Evolutionary conservation across 1,140 invertebrate species (phyloP), one percentile per base, ranked within the genome.

Genomic region (Belonocnema kinseyi): DNA sequence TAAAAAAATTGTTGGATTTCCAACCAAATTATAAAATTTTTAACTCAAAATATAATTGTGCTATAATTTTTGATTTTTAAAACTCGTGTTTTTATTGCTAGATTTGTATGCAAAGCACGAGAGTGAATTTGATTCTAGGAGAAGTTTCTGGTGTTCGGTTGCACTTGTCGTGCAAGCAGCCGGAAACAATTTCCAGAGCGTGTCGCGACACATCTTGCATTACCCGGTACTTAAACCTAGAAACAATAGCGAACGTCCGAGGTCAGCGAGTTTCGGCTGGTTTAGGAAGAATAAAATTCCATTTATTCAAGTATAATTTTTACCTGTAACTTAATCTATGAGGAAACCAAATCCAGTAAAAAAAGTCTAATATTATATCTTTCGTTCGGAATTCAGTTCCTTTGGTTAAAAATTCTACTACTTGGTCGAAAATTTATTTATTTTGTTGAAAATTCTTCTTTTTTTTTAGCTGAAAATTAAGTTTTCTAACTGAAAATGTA

Each of bases 181-280:
- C 82, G 85, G 84, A 87, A 87, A 86, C 79, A 83, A 82, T 83
- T 85, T 86, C 78, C 82, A 77, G 87, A 87, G 85, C 84, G 82
- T 87, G 83, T 87, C 85, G 83, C 78, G 74, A 61, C 75, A 80
- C 81, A 79, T 85, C 82, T 86, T 84, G 76, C 84, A 77, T 85
- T 86, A 84, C 83, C 53, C 80, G 73, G 61, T 76, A 82, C 78
- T 80, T 80, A 79, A 79, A 76, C 50, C 73, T 61, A 74, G 71
- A 50, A 77, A 84, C 77, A 82, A 84, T 80, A 80, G 76, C 46
- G 70, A 56, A 77, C 77, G 78, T 76, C 56, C 58, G 66, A 76
- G 75, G 77, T 80, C 77, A 77, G 80, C 79, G 78, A 82, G 79
- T 84, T 84, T 73, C 76, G 80, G 74, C 46, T 77, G 75, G 77